These are phyloP conservation scores for Dendropsophus ebraccatus DNA, from an alignment of 2,113 vertebrate genomes.

Conservation along the genomic window DNA sequence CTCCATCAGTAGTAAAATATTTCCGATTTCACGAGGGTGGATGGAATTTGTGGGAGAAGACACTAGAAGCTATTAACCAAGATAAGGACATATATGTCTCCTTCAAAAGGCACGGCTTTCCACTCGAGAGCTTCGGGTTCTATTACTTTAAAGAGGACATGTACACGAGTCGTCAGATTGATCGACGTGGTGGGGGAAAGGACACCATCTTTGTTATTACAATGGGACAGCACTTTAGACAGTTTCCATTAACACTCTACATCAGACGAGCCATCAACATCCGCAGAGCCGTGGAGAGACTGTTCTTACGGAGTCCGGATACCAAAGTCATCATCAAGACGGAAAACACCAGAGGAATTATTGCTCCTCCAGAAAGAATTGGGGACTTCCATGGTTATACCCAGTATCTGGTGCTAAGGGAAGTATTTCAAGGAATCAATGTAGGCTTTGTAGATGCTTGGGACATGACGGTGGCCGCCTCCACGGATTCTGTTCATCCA, in stretches of 20 bases:
- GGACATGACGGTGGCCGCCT: constrained; percentile 55
- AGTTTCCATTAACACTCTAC: constrained; percentile 60
- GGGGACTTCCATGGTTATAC: constrained; percentile 56
- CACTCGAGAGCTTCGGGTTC: constrained; percentile 14
- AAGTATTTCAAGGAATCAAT: constrained; percentile 57
- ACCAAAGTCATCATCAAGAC: constrained; percentile 59
- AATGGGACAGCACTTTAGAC: constrained; percentile 61
- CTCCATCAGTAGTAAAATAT: constrained; percentile 36
- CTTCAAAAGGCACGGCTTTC: constrained; percentile 61
- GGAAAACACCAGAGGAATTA: constrained; percentile 58
- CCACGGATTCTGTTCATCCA: neutral
- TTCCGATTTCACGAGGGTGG: neutral
- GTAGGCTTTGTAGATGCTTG: constrained; percentile 58
- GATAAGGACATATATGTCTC: constrained; percentile 59
- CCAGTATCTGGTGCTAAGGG: constrained; percentile 43
- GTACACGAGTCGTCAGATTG: constrained; percentile 53
- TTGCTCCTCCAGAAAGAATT: neutral
- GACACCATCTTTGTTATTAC: constrained; percentile 48
- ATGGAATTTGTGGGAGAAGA: constrained; percentile 34
- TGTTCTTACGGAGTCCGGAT: constrained; percentile 54
- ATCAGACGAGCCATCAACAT: constrained; percentile 42
- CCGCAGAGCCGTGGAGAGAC: constrained; percentile 42
- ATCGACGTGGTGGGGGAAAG: constrained; percentile 42
- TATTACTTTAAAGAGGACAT: constrained; percentile 58
- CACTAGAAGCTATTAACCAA: constrained; percentile 52